Evolutionary conservation across 2,797 vertebrate species (phyloP), one percentile per base, ranked within the genome.

Genomic region (Enteromius thamalakanensis): DNA sequence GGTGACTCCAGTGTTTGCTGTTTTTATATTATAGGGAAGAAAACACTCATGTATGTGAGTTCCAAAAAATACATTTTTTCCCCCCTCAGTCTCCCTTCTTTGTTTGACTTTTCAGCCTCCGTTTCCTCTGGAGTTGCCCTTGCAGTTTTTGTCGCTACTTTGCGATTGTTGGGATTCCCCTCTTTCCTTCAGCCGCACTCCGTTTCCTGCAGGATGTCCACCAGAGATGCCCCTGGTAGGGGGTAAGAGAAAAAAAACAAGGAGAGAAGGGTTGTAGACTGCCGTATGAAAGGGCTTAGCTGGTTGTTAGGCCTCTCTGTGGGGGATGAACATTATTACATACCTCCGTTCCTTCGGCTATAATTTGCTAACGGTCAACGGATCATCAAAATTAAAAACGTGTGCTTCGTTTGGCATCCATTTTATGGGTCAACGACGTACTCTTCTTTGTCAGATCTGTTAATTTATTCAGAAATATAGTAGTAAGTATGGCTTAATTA

Each of bases 141-240:
- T 82, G 80, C 82, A 55, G 65, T 79, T 84, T 80, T 86, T 45
- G 75, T 87, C 76, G 84, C 89, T 90, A 87, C 89, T 88, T 86
- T 88, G 87, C 79, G 88, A 78, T 85, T 72, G 87, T 83, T 89
- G 89, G 90, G 90, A 90, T 88, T 91, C 89, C 90, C 85, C 85
- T 60, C 68, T 8, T 51, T 80, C 65, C 69, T 11, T 53, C 82
- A 86, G 86, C 42, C 55, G 82, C 78, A 67, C 86, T 82, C 29
- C n/a, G 76, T 91, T 92, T 93, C 92, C 92, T 93, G 86, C 82
- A 89, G 91, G 92, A 92, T 90, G 89, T 92, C 88, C 84, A 90
- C 84, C 89, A 87, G 86, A 26, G 86, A 87, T 89, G 86, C 53
- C 68, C 75, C 79, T 68, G 74, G 86, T 86, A 62, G 78, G 58